phyloP scores from a whole-genome alignment of 2,113 vertebrate genomes.

The Pteruthius melanotis region DNA sequence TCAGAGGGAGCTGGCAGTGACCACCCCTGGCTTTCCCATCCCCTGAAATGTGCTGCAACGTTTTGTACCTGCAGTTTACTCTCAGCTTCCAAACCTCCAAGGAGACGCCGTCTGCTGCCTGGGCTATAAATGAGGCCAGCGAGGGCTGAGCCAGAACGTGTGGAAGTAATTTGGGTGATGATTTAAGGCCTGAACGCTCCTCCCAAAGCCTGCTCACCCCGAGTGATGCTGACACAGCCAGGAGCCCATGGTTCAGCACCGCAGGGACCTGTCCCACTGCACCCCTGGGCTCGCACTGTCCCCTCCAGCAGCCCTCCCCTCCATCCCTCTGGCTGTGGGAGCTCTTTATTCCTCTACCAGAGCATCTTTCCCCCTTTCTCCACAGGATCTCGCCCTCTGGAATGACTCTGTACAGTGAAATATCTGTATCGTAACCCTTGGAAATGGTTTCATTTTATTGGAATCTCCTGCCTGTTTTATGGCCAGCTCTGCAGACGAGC shows the following conservation, averaged over 20 bases:
- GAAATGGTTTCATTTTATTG: background rate
- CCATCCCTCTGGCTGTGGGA: background rate
- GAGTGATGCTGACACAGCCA: background rate
- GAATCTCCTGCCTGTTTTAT: background rate
- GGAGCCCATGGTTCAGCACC: background rate
- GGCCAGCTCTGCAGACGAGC: background rate
- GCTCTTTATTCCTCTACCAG: background rate
- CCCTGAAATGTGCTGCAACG: accelerated
- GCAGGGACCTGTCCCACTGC: background rate
- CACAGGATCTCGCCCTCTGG: background rate
- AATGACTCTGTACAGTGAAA: background rate
- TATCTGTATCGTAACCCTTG: background rate
- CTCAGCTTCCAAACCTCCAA: background rate
- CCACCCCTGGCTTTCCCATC: accelerated
- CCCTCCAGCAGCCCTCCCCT: background rate
- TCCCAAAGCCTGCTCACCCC: background rate
- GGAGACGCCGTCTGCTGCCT: background rate
- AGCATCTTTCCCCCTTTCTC: background rate
- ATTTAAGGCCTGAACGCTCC: background rate
- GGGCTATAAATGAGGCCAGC: background rate
- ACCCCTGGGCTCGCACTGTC: background rate
- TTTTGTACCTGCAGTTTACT: background rate
- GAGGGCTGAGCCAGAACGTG: background rate
- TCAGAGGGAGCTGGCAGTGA: background rate
- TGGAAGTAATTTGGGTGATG: background rate